Conservation (phyloP, 2,888 invertebrate genomes). For the Iphiclides podalirius region DNA sequence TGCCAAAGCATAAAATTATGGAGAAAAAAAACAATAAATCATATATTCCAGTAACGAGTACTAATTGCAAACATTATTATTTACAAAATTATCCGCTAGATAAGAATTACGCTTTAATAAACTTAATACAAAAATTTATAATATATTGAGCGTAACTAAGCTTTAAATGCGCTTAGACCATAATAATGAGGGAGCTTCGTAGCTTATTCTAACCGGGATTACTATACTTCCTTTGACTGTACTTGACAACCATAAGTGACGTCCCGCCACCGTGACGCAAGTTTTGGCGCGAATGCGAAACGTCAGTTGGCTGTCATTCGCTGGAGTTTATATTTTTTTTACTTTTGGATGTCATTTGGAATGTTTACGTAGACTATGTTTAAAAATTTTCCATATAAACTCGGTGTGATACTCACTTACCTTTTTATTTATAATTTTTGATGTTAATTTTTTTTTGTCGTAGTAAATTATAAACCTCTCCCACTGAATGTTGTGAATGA, state of each 20-base stretch:
- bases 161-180: constrained; percentile 29
- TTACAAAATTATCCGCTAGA: too few species aligned
- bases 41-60: too few species aligned
- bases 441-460: constrained; percentile 7
- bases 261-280: constrained; percentile 7
- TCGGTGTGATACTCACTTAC: constrained; percentile 4
- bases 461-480: constrained; percentile 12
- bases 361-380: not conserved
- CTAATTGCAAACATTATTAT: too few species aligned
- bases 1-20: too few species aligned
- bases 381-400: not conserved
- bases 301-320: constrained; percentile 25
- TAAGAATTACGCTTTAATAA: constrained; percentile 4
- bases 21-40: too few species aligned
- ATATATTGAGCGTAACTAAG: constrained; percentile 8
- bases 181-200: constrained; percentile 31
- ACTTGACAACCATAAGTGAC: constrained; percentile 27
- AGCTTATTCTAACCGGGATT: constrained; percentile 41
- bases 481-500: constrained; percentile 19
- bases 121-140: constrained; percentile 2
- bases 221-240: constrained; percentile 27
- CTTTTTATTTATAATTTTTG: not conserved
- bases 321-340: constrained; percentile 15
- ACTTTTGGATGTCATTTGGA: constrained; percentile 7
- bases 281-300: constrained; percentile 17